phyloP scores from a whole-genome alignment of 2,113 vertebrate genomes.

The Genyomyrus donnyi region DNA sequence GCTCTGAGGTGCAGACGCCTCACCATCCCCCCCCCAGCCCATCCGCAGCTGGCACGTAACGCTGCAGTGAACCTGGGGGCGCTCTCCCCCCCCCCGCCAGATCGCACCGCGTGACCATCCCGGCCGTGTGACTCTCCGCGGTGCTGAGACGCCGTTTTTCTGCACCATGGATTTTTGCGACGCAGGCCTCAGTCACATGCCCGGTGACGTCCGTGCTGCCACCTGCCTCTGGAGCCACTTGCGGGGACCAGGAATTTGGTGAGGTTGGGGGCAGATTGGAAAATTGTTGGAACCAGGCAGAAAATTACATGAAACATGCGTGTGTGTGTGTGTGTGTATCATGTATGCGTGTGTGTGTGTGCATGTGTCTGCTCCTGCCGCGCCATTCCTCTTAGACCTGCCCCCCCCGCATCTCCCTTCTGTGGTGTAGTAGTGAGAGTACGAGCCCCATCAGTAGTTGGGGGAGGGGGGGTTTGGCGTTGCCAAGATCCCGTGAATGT shows the following conservation, averaged over 20 bases:
- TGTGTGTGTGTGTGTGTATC: neutral
- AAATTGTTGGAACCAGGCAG: neutral
- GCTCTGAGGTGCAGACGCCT: constrained; percentile 24
- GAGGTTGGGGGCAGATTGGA: constrained; percentile 8
- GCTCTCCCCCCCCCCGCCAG: neutral
- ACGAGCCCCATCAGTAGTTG: neutral
- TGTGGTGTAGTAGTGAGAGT: neutral
- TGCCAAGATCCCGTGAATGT: neutral
- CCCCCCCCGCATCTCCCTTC: neutral
- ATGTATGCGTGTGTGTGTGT: neutral
- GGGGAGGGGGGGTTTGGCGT: neutral
- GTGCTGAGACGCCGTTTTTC: neutral
- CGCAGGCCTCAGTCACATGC: neutral
- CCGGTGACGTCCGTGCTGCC: neutral
- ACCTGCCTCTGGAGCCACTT: constrained; percentile 17
- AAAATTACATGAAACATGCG: neutral
- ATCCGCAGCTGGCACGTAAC: constrained; percentile 27
- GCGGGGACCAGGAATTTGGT: neutral
- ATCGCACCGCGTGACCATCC: neutral
- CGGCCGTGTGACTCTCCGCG: neutral
- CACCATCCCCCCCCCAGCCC: neutral
- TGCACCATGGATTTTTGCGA: neutral
- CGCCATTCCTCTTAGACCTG: neutral
- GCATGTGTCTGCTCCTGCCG: neutral
- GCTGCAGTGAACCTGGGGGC: constrained; percentile 1